phyloP scores from a whole-genome alignment of 2,888 invertebrate genomes.

The Drosophila yooni region DNA sequence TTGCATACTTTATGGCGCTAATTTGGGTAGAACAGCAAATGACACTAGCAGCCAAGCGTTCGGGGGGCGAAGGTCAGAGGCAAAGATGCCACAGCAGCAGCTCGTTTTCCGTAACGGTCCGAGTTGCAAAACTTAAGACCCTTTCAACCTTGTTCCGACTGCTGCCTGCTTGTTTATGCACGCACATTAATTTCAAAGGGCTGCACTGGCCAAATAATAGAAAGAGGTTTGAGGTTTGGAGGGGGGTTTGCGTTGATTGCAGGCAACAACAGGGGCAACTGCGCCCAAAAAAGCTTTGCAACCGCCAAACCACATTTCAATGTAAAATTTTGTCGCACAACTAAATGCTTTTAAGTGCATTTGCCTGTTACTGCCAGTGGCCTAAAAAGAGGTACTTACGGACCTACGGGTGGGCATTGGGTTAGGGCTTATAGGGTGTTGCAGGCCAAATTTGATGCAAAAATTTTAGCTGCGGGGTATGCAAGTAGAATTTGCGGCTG shows the following conservation, averaged over 20 bases:
- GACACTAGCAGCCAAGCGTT: conserved; percentile 25
- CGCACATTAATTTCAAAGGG: conserved; percentile 76
- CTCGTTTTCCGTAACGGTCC: conserved; percentile 42
- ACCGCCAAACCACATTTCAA: conserved; percentile 70
- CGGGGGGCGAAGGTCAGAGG: neutral
- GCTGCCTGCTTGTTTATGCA: conserved; percentile 68
- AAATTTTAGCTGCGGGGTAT: conserved; percentile 37
- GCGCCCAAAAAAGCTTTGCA: conserved; percentile 27
- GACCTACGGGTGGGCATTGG: neutral
- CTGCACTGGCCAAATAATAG: conserved; percentile 40
- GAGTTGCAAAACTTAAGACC: conserved; percentile 62
- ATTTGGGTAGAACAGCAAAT: conserved; percentile 63
- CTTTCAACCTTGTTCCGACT: conserved; percentile 23
- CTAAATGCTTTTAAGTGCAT: conserved; percentile 81
- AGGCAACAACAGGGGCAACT: conserved; percentile 5
- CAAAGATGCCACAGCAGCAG: conserved; percentile 8
- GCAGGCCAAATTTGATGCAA: conserved; percentile 26
- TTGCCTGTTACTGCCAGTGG: conserved; percentile 51
- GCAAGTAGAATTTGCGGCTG: conserved; percentile 20
- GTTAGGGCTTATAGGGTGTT: too few species aligned
- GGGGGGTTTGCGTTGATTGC: neutral
- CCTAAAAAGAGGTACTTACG: neutral
- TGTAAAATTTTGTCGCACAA: conserved; percentile 74
- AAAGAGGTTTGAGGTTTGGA: neutral
- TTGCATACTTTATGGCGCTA: conserved; percentile 80